Evolutionary conservation across 2,113 vertebrate species (phyloP).

Genomic region (Rhineura floridana): DNA sequence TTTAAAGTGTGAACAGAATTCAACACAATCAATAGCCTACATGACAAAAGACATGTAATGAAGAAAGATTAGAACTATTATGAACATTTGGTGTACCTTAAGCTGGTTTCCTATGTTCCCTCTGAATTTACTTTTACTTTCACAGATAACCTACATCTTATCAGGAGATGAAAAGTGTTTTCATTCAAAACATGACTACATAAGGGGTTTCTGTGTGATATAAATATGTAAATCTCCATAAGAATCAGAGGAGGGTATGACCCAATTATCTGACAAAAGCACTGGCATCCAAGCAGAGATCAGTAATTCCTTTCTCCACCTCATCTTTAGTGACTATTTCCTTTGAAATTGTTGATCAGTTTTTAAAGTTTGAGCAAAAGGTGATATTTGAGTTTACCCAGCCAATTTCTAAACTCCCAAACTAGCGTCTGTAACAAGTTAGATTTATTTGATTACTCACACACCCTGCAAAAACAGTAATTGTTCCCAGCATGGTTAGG

Average conservation of each 20-base stretch:
- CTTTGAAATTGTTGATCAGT: background rate
- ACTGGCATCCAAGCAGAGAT: background rate
- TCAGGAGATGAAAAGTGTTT: background rate
- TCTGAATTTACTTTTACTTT: background rate
- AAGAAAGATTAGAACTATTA: background rate
- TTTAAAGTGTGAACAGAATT: background rate
- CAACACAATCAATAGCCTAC: background rate
- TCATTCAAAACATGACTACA: background rate
- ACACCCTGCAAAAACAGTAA: background rate
- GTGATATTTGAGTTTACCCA: background rate
- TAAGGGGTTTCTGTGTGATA: background rate
- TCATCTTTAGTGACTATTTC: background rate
- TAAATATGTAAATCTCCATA: constrained; percentile 11
- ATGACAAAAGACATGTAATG: background rate
- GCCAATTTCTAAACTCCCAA: constrained; percentile 15
- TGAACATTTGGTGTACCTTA: background rate
- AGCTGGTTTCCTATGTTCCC: background rate
- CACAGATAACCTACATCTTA: background rate
- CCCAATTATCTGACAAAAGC: background rate
- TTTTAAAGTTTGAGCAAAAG: constrained; percentile 17
- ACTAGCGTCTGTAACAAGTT: constrained; percentile 31
- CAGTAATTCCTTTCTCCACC: background rate
- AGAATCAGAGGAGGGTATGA: background rate
- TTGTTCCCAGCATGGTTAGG: background rate
- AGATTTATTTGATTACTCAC: constrained; percentile 4